Base-by-base conservation (phyloP, 1,140 invertebrate genomes). In the Camponotus vicinus region DNA sequence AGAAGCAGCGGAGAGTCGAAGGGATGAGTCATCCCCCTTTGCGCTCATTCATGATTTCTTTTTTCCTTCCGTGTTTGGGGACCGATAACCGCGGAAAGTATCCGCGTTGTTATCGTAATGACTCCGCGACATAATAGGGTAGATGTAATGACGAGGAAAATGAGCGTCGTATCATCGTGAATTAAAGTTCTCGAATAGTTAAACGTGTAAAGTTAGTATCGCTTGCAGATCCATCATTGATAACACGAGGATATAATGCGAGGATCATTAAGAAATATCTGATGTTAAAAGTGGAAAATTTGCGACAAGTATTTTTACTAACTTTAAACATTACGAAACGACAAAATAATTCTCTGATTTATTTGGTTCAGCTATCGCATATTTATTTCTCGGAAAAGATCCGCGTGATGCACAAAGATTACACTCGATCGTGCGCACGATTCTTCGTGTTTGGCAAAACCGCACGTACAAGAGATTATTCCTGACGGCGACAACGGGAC, bases 1-100 rank as follows among this genome's bases (percentile, higher is more conserved):
- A n/a, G 13, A 64, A 64, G 34, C 13, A 11, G 40, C 45, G 67
- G 27, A 27, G 27, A 27, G 37, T 6, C n/a, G 45, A 67, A 57
- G 34, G 34, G 61, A 57, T 85, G 84, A 79, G 52, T 85, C 84
- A 85, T 59, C 75, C 6, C 76, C 73, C 42, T 45, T 66, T 32
- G 49, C 59, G 59, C 49, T 85, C 84, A 85, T 85, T 85, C 84
- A 85, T 85, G 84, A 85, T 59, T 80, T 67, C 79, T 85, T 79
- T 75, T 67, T 40, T n/a, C 27, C 73, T 40, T 61, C 37, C 37
- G 67, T 37, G 37, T 45, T 59, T 27, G 52, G 21, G 21, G 37
- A 82, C 79, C 42, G 57, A 82, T 82, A 82, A 82, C 21, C 21
- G 61, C 27, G 67, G 66, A 80, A 67, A 67, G 11, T 80, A 70